phyloP scores from a whole-genome alignment of 1,140 invertebrate species.

The Aleiodes sp. region DNA sequence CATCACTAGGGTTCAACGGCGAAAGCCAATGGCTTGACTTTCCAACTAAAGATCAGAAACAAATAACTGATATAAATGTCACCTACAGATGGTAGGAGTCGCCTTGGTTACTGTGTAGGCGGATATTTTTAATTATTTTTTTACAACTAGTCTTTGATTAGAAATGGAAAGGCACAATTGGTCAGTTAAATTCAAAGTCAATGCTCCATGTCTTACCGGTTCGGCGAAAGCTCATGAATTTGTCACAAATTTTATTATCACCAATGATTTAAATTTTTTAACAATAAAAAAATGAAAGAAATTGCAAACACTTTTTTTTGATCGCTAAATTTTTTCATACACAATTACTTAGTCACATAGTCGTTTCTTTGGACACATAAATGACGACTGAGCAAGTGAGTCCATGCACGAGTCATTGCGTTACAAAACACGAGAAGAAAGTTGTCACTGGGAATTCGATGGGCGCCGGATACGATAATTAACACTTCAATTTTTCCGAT shows the following conservation, averaged over 20 bases:
- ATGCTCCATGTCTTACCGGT: not conserved
- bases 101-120: not conserved
- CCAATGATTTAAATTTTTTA: not conserved
- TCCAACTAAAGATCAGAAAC: not conserved
- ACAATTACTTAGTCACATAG: not conserved
- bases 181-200: not conserved
- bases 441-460: constrained; percentile 45
- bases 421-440: constrained; percentile 36
- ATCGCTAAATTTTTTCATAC: not conserved
- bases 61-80: not conserved
- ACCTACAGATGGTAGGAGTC: too few relatives aligned
- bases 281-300: not conserved
- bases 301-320: not conserved
- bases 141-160: not conserved
- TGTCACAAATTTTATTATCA: too few relatives aligned
- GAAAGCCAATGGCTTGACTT: not conserved
- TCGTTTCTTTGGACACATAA: not conserved
- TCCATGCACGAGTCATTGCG: not conserved
- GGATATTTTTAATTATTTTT: not conserved
- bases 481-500: not conserved
- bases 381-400: not conserved
- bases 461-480: constrained; percentile 1
- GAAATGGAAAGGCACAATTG: not conserved
- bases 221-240: too few relatives aligned
- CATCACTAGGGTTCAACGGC: constrained; percentile 1